phyloP scores from a whole-genome alignment of 2,113 vertebrate species.

The Chlorodrepanis virens region DNA sequence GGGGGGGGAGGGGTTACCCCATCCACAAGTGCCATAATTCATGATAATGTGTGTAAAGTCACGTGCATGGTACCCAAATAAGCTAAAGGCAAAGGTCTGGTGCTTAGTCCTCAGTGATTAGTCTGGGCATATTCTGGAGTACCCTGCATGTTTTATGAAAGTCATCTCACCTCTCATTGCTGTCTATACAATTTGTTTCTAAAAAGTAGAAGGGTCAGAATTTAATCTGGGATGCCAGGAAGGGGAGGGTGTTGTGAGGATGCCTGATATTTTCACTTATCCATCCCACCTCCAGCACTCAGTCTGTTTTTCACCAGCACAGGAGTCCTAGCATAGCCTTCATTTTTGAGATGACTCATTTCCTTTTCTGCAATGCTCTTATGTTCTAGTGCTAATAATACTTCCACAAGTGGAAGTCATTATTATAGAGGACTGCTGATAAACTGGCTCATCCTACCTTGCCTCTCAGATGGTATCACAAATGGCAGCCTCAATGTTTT shows the following conservation, averaged over 20 bases:
- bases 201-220: background rate
- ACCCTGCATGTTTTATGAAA: background rate
- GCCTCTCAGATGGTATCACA: background rate
- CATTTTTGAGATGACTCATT: conserved; percentile 18
- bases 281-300: background rate
- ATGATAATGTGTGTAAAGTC: background rate
- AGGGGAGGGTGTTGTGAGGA: background rate
- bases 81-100: background rate
- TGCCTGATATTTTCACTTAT: background rate
- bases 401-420: conserved; percentile 18
- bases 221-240: background rate
- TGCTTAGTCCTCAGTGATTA: background rate
- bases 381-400: background rate
- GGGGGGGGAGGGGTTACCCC: too few relatives aligned
- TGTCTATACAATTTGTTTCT: background rate
- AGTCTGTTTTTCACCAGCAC: background rate
- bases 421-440: conserved; percentile 22
- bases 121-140: background rate
- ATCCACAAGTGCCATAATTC: background rate
- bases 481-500: background rate
- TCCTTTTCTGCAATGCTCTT: conserved; percentile 18
- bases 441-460: background rate
- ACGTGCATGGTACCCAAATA: fast-evolving
- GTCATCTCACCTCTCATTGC: background rate
- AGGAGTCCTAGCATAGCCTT: background rate